Conservation (phyloP, 2,888 invertebrate species). For the Drosophila quasianomalipes region DNA sequence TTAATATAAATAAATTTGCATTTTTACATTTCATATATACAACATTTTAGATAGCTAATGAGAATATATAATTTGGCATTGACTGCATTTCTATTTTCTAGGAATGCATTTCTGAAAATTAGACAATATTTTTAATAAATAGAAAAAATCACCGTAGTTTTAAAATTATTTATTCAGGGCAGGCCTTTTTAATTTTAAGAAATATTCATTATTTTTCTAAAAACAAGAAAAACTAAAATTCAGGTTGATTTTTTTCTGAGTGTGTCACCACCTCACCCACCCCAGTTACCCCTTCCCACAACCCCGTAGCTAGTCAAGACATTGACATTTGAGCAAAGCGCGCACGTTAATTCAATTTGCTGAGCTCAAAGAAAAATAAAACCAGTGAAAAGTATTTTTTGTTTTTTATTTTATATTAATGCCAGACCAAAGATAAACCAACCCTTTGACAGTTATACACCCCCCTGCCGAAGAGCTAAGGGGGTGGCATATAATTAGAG, state of each 20-base stretch:
- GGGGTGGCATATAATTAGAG: constrained; percentile 81
- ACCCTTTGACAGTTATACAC: constrained; percentile 61
- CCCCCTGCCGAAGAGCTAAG: background rate
- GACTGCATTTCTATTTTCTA: no score
- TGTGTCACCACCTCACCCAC: background rate
- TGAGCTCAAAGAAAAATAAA: constrained; percentile 80
- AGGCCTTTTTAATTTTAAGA: no score
- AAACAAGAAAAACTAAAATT: no score
- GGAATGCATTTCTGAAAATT: no score
- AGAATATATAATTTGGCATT: no score
- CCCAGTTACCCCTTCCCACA: background rate
- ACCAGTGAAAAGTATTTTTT: constrained; percentile 69
- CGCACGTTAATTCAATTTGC: constrained; percentile 80
- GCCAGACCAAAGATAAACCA: constrained; percentile 63
- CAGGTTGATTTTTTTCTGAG: background rate
- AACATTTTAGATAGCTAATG: no score
- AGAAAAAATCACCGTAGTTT: no score
- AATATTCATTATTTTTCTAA: no score
- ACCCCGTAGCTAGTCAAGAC: constrained; percentile 12
- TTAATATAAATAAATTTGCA: background rate
- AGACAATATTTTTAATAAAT: no score
- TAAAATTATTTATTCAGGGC: no score
- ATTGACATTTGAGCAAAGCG: constrained; percentile 69
- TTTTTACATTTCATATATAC: no score
- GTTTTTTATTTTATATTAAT: constrained; percentile 33